phyloP scores from a whole-genome alignment of 1,140 invertebrate genomes.

The Drosophila orosa region DNA sequence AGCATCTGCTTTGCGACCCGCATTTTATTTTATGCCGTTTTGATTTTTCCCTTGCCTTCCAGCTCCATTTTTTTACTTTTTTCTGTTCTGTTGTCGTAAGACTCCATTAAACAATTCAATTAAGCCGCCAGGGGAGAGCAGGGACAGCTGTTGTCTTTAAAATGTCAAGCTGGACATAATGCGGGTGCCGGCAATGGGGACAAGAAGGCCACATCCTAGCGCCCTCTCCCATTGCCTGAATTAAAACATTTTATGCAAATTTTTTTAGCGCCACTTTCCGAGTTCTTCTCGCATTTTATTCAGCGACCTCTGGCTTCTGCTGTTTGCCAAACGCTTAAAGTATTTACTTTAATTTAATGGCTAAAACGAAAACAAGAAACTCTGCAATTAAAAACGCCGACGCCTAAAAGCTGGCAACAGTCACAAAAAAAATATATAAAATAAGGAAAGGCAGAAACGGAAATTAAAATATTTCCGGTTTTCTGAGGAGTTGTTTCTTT shows the following conservation, averaged over 20 bases:
- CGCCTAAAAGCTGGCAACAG: conserved; percentile 61
- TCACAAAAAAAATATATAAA: conserved; percentile 5
- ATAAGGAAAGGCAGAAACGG: conserved; percentile 46
- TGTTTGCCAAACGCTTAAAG: conserved; percentile 71
- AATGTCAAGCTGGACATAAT: conserved; percentile 64
- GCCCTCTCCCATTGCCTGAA: conserved; percentile 33
- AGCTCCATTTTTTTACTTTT: conserved; percentile 15
- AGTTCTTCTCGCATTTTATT: conserved; percentile 47
- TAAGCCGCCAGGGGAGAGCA: conserved; percentile 40
- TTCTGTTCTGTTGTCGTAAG: conserved; percentile 50
- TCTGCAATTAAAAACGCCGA: conserved; percentile 64
- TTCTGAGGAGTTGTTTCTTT: conserved; percentile 52
- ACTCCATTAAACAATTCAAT: conserved; percentile 83
- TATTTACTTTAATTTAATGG: conserved; percentile 77
- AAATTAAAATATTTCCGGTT: conserved; percentile 82
- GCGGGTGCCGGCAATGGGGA: conserved; percentile 13
- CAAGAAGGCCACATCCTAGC: conserved; percentile 16
- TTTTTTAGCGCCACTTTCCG: conserved; percentile 48
- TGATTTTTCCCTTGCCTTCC: conserved; percentile 63
- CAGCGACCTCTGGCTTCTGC: conserved; percentile 43
- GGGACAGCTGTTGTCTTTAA: conserved; percentile 66
- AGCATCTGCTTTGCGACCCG: conserved; percentile 56
- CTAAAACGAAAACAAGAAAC: conserved; percentile 46
- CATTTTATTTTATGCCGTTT: conserved; percentile 80
- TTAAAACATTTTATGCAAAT: conserved; percentile 81